Conservation (phyloP, 2,888 invertebrate species). For the Lithosia quadra region DNA sequence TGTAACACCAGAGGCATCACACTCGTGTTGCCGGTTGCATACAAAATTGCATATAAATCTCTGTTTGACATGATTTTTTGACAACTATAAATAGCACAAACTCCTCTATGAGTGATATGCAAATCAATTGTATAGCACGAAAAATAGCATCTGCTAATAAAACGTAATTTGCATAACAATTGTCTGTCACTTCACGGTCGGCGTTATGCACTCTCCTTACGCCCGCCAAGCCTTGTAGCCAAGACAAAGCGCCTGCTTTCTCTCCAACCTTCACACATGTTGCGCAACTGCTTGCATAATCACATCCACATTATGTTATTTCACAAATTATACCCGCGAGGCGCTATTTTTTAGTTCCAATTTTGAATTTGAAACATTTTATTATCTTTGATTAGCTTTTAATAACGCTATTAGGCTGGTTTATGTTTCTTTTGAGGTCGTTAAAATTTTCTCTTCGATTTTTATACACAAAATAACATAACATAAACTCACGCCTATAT, state of each 20-base stretch:
- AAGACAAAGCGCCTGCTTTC: conserved; percentile 46
- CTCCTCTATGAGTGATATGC: too few species aligned
- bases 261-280: conserved; percentile 40
- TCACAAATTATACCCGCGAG: conserved; percentile 34
- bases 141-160: not conserved
- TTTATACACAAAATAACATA: too few species aligned
- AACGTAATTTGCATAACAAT: conserved; percentile 13
- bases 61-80: too few species aligned
- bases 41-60: too few species aligned
- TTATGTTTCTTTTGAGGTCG: not conserved
- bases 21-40: too few species aligned
- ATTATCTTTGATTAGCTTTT: conserved; percentile 7
- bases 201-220: conserved; percentile 28
- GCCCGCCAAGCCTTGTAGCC: conserved; percentile 25
- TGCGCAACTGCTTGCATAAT: conserved; percentile 35
- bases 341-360: conserved; percentile 24
- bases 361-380: conserved; percentile 21
- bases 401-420: not conserved
- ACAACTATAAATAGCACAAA: too few species aligned
- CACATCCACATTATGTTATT: conserved; percentile 25
- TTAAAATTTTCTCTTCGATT: not conserved
- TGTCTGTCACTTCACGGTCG: not conserved
- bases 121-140: too few species aligned
- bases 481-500: too few species aligned
- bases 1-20: too few species aligned